phyloP scores from a whole-genome alignment of 2,888 invertebrate genomes.

The Leistus spinibarbis region DNA sequence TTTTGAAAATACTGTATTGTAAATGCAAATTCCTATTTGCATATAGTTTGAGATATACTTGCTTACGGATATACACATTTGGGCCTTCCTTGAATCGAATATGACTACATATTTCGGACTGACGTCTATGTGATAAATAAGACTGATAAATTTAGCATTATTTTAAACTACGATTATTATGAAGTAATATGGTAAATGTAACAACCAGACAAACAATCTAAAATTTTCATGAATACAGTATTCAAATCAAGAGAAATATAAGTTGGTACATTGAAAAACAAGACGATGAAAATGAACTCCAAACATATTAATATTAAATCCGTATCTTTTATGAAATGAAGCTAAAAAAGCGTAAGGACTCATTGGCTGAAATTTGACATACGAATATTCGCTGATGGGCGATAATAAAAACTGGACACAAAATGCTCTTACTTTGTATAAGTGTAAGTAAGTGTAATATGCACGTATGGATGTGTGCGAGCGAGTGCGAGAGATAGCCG shows the following conservation, averaged over 20 bases:
- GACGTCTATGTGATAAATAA: no score
- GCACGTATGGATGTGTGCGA: slow-evolving; percentile 3
- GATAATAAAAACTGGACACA: slow-evolving; percentile 26
- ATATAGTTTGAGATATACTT: no score
- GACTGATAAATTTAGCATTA: no score
- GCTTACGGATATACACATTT: no score
- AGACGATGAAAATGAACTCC: background rate
- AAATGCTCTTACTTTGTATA: slow-evolving; percentile 8
- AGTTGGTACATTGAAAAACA: background rate
- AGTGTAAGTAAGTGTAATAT: background rate
- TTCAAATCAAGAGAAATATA: background rate
- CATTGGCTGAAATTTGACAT: background rate
- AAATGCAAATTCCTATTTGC: no score
- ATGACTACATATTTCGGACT: no score
- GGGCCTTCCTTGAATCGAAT: no score
- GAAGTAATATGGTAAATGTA: no score
- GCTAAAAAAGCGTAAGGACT: background rate
- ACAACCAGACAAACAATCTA: no score
- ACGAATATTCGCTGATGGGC: slow-evolving; percentile 12
- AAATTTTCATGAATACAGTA: no score
- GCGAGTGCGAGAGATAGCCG: slow-evolving; percentile 6
- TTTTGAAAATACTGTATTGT: no score
- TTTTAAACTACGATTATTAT: no score
- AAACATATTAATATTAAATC: background rate
- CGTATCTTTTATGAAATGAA: background rate